Evolutionary conservation across 2,888 invertebrate genomes (phyloP).

Genomic region (Cheilosia pagana): DNA sequence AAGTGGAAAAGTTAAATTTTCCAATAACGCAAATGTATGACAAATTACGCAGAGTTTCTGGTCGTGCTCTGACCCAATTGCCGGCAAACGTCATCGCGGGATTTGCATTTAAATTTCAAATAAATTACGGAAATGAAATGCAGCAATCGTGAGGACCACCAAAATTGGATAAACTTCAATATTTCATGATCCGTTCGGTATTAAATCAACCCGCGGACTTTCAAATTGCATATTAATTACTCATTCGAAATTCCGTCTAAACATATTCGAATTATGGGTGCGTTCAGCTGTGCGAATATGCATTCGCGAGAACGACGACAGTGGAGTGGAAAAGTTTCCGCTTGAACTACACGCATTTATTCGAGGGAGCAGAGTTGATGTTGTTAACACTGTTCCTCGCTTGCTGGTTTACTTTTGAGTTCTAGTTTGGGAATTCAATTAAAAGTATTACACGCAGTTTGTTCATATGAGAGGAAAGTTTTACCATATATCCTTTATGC

Average conservation of each 20-base stretch:
- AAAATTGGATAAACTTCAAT: conserved; percentile 20
- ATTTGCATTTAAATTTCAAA: conserved; percentile 46
- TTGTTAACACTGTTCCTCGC: too few relatives aligned
- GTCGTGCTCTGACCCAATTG: background rate
- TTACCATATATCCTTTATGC: too few relatives aligned
- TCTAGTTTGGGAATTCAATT: too few relatives aligned
- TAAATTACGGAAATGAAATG: conserved; percentile 34
- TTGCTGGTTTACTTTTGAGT: too few relatives aligned
- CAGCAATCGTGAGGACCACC: conserved; percentile 18
- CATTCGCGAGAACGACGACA: background rate
- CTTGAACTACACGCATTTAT: too few relatives aligned
- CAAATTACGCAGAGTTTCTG: background rate
- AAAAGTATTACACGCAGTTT: too few relatives aligned
- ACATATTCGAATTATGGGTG: conserved; percentile 50
- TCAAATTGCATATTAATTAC: conserved; percentile 59
- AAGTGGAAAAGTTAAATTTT: background rate
- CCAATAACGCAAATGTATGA: background rate
- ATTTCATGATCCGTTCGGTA: conserved; percentile 40
- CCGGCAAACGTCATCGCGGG: conserved; percentile 2
- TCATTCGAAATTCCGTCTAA: conserved; percentile 38
- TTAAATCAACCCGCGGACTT: conserved; percentile 20
- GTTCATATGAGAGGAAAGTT: too few relatives aligned
- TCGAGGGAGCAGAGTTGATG: too few relatives aligned
- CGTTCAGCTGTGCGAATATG: conserved; percentile 3
- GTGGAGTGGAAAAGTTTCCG: conserved; percentile 5